These are phyloP conservation scores for Tympanuchus pallidicinctus DNA, from an alignment of 2,113 vertebrate species.

Conservation along the genomic window DNA sequence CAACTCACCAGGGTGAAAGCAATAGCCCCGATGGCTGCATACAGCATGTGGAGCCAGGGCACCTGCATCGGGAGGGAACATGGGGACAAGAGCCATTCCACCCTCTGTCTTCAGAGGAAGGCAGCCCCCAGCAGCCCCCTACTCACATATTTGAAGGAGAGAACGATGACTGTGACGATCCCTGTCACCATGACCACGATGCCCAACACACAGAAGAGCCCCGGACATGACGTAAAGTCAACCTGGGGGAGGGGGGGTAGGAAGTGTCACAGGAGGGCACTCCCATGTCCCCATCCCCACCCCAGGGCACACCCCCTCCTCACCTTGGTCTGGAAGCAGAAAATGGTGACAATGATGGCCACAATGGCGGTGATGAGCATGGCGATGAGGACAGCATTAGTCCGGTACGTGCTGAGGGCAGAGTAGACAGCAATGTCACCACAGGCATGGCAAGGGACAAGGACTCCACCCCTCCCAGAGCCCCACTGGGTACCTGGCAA, in stretches of 20 bases:
- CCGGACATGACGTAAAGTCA: conserved; percentile 94
- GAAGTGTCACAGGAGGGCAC: neutral
- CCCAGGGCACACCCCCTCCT: neutral
- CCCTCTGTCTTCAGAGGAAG: neutral
- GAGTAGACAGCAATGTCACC: neutral
- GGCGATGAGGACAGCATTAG: conserved; percentile 88
- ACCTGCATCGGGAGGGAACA: conserved; percentile 72
- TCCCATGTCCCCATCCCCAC: neutral
- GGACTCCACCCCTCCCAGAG: neutral
- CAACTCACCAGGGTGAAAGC: conserved; percentile 92
- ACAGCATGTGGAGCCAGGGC: conserved; percentile 94
- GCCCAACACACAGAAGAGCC: conserved; percentile 88
- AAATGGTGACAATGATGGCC: conserved; percentile 89
- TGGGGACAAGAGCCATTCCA: fast-evolving
- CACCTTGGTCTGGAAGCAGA: conserved; percentile 99
- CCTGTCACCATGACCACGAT: conserved; percentile 89
- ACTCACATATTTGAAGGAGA: conserved; percentile 94
- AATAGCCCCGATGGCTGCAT: conserved; percentile 89
- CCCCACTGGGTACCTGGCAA: conserved; percentile 84
- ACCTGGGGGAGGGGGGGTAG: conserved; percentile 76
- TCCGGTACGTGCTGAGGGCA: conserved; percentile 80
- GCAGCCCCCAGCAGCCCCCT: neutral
- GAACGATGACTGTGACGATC: conserved; percentile 87
- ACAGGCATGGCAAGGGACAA: neutral
- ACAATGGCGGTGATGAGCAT: conserved; percentile 91